Percentiles rank a stretch among this genome's conserved stretches.
phyloP scores from a whole-genome alignment of 2,113 vertebrate genomes.

The Stigmatopora nigra region DNA sequence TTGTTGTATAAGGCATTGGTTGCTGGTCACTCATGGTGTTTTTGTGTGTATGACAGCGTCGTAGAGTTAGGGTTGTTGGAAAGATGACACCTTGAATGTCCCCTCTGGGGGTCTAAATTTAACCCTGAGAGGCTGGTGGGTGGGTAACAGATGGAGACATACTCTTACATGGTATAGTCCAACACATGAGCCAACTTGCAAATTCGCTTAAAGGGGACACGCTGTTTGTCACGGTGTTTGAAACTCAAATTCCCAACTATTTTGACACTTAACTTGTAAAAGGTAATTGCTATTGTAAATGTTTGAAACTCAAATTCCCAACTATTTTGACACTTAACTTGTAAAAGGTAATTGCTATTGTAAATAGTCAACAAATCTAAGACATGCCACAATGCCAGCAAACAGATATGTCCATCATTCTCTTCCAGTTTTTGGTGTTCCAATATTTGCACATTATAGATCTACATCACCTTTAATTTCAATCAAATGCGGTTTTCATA shows the following conservation, averaged over 20 bases:
- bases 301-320: no score
- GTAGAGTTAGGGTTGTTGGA: constrained; percentile 39
- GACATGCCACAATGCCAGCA: no score
- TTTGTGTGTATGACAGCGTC: constrained; percentile 33
- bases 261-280: no score
- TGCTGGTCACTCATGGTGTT: constrained; percentile 31
- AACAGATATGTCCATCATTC: no score
- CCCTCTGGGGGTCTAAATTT: constrained; percentile 68
- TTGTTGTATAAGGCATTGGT: neutral
- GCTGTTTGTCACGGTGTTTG: neutral
- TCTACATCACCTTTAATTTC: neutral
- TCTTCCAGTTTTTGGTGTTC: no score
- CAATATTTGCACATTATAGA: no score
- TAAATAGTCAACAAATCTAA: no score
- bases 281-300: neutral
- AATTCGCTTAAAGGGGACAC: constrained; percentile 12
- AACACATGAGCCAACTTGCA: constrained; percentile 27
- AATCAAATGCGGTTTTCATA: neutral
- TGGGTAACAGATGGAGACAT: constrained; percentile 57
- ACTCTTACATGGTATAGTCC: constrained; percentile 64
- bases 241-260: no score
- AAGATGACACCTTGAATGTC: constrained; percentile 66
- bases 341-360: no score
- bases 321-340: no score
- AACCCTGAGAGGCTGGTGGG: constrained; percentile 38